Conservation (phyloP, 1,140 invertebrate species). For the Drosophila pallidifrons region DNA sequence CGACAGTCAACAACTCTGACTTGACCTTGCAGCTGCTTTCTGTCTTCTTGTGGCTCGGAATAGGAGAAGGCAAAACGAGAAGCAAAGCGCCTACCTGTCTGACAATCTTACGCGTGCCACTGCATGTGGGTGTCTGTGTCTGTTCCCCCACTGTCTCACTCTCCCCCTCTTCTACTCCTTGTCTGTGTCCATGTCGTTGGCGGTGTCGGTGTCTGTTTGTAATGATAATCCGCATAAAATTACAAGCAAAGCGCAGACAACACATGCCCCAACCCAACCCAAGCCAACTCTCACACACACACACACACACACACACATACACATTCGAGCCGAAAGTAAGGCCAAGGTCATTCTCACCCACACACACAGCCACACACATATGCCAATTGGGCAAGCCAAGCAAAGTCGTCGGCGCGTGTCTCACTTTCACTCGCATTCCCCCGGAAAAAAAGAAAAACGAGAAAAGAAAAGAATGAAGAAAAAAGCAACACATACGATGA, state of each 20-base stretch:
- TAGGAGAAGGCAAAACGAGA: neutral
- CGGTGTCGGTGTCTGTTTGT: constrained; percentile 39
- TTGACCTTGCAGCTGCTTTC: constrained; percentile 68
- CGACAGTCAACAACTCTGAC: constrained; percentile 17
- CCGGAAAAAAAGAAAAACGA: constrained; percentile 6
- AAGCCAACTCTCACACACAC: constrained; percentile 1
- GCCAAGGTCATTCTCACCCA: constrained; percentile 72
- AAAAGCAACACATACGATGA: constrained; percentile 11
- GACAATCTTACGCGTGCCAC: constrained; percentile 43
- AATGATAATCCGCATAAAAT: constrained; percentile 84
- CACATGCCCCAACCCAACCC: constrained; percentile 39
- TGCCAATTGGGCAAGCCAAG: constrained; percentile 74
- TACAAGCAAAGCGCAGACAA: constrained; percentile 66
- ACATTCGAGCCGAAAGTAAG: constrained; percentile 66
- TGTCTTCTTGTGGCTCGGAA: constrained; percentile 36
- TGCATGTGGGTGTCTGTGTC: constrained; percentile 23
- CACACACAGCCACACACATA: constrained; percentile 33
- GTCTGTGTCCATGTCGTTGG: constrained; percentile 24
- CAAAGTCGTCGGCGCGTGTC: constrained; percentile 67
- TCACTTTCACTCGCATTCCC: constrained; percentile 61
- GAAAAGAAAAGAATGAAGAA: neutral
- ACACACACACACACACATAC: constrained; percentile 37
- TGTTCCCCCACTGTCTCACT: neutral
- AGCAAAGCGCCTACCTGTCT: constrained; percentile 51
- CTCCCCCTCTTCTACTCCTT: neutral